Evolutionary conservation across 2,888 invertebrate species (phyloP).

Genomic region (Brachynemurus nebulosus): DNA sequence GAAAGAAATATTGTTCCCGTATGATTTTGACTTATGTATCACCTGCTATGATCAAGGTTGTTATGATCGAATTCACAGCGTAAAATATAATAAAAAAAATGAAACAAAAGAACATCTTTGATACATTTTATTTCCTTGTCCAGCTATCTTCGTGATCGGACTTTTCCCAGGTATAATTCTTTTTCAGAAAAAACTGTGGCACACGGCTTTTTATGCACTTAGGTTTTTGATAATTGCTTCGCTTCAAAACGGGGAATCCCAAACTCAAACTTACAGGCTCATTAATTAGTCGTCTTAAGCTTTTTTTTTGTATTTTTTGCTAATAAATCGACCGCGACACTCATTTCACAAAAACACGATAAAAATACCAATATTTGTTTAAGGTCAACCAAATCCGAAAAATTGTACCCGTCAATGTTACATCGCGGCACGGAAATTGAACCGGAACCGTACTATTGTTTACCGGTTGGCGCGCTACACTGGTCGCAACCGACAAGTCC

Average conservation of each 20-base stretch:
- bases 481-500: conserved; percentile 65
- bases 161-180: conserved; percentile 71
- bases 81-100: too few species aligned
- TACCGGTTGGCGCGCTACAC: conserved; percentile 52
- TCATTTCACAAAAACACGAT: too few species aligned
- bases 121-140: conserved; percentile 3
- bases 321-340: too few species aligned
- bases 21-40: too few species aligned
- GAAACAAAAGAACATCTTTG: too few species aligned
- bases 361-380: not conserved
- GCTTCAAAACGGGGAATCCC: too few species aligned
- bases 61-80: too few species aligned
- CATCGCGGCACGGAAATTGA: conserved; percentile 70
- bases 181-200: conserved; percentile 10
- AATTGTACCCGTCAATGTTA: conserved; percentile 84
- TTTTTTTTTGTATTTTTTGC: too few species aligned
- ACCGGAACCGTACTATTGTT: conserved; percentile 74
- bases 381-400: conserved; percentile 92
- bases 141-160: conserved; percentile 87
- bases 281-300: too few species aligned
- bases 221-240: conserved; percentile 1
- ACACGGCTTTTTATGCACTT: conserved; percentile 15
- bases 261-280: too few species aligned
- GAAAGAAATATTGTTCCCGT: too few species aligned
- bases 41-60: too few species aligned